A percentile compares a stretch with the other conserved stretches of the same genome.
Evolutionary conservation across 2,888 invertebrate species (phyloP).

Genomic region (Meteorus cinctellus): DNA sequence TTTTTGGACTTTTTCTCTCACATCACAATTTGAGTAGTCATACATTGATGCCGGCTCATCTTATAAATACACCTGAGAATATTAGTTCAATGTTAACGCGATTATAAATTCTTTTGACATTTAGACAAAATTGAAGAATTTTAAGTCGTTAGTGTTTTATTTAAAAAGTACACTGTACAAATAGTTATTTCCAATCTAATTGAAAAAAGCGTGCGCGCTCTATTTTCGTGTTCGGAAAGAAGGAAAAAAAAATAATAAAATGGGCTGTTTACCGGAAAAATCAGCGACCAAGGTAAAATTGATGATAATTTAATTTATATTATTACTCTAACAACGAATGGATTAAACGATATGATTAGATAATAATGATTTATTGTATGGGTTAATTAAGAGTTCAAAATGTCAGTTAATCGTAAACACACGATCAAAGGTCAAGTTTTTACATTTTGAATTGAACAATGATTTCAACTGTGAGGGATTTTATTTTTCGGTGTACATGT

Average conservation of each 20-base stretch:
- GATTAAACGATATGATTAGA: too few species aligned
- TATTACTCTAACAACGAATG: not conserved
- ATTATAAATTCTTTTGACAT: too few species aligned
- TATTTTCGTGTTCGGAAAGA: not conserved
- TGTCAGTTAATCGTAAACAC: not conserved
- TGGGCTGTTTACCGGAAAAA: conserved; percentile 21
- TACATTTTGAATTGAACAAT: not conserved
- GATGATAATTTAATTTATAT: not conserved
- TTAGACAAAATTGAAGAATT: too few species aligned
- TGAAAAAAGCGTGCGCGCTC: not conserved
- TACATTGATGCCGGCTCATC: too few species aligned
- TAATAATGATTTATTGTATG: not conserved
- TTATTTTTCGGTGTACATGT: not conserved
- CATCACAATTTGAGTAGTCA: too few species aligned
- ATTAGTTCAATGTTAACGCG: too few species aligned
- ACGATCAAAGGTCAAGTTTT: not conserved
- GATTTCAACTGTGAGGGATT: not conserved
- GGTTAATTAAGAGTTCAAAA: not conserved
- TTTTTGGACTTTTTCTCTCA: not conserved
- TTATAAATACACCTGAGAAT: too few species aligned
- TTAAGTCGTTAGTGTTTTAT: too few species aligned
- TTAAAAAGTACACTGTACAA: too few species aligned
- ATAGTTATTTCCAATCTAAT: too few species aligned
- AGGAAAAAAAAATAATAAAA: not conserved
- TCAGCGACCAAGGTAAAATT: conserved; percentile 17